Base-by-base conservation (phyloP, 2,888 invertebrate species). In the Seira ritae region DNA sequence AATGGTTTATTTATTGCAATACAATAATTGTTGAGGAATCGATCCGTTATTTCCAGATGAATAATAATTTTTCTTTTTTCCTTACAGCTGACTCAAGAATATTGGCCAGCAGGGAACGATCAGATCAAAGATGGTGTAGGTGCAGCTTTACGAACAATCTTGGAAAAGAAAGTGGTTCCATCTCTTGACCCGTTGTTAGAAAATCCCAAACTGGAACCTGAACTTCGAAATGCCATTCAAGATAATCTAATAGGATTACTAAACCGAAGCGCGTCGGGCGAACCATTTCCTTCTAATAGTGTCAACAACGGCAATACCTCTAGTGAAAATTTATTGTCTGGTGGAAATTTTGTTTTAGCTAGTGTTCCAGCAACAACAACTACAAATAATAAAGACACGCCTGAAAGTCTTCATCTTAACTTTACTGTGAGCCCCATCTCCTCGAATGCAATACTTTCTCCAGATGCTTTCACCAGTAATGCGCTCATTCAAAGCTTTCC, bases 91-190 rank as follows among this genome's bases (percentile, higher is more conserved):
- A 96, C 97, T 92, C 94, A 95, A 89, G 95, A 96, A 91, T 97
- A 96, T 91, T 95, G 95, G 92, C 96, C 96, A 71, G 93, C 94
- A 31, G 92, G 95, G 90, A 93, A 94, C 67, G 95, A 95, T 24
- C 95, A 95, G 92, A 96, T 97, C 4, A 93, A 94, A 89, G 93
- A 94, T 89, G 96, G 96, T 15, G 95, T 96, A 89, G 96, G 94
- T 90, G 94, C 95, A 85, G 96, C 97, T 3, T 91, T 97, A 20
- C 92, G 94, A 88, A 95, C 96, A 90, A 97, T 97, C 89, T 93
- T 97, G 86, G 97, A 97, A 90, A 98, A 98, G 92, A 93, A 97
- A 90, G 98, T 98, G 31, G 91, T 97, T 85, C 95, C 95, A n/a
- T 95, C 96, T 86, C 92, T 97, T 79, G 94, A 95, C 89, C 96